These are phyloP conservation scores for Euproctis similis DNA, from an alignment of 2,888 invertebrate species.

Conservation along the genomic window DNA sequence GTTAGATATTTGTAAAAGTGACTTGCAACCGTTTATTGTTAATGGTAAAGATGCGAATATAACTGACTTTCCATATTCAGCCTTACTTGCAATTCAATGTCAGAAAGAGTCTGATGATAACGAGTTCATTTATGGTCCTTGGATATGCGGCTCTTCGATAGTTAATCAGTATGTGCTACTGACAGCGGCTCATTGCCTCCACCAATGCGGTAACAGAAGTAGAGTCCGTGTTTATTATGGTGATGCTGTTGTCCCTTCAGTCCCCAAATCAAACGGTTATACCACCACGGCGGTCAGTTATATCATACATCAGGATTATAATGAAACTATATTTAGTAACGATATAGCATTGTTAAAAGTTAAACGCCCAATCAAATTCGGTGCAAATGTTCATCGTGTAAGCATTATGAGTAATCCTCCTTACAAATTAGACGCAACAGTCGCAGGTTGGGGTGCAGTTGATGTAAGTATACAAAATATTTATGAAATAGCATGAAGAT, in stretches of 20 bases:
- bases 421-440: conserved; percentile 6
- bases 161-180: conserved; percentile 26
- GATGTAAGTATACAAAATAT: conserved; percentile 39
- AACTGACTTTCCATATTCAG: conserved; percentile 1
- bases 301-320: conserved; percentile 20
- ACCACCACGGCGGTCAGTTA: not conserved
- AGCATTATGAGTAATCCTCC: conserved; percentile 18
- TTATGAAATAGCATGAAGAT: no score
- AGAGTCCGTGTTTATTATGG: not conserved
- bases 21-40: conserved; percentile 3
- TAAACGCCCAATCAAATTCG: conserved; percentile 19
- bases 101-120: not conserved
- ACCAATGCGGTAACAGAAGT: conserved; percentile 2
- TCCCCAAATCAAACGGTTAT: not conserved
- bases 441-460: conserved; percentile 42
- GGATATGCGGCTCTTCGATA: conserved; percentile 27
- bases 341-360: conserved; percentile 32
- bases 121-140: no score
- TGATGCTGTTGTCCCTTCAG: conserved; percentile 12
- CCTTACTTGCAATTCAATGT: conserved; percentile 1
- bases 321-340: conserved; percentile 11
- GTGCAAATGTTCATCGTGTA: conserved; percentile 25
- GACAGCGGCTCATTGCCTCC: conserved; percentile 29
- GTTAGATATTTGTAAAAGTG: no score
- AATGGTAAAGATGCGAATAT: not conserved